These are phyloP conservation scores for Drosophila quadrilineata DNA, from an alignment of 1,140 invertebrate genomes.

Conservation along the genomic window DNA sequence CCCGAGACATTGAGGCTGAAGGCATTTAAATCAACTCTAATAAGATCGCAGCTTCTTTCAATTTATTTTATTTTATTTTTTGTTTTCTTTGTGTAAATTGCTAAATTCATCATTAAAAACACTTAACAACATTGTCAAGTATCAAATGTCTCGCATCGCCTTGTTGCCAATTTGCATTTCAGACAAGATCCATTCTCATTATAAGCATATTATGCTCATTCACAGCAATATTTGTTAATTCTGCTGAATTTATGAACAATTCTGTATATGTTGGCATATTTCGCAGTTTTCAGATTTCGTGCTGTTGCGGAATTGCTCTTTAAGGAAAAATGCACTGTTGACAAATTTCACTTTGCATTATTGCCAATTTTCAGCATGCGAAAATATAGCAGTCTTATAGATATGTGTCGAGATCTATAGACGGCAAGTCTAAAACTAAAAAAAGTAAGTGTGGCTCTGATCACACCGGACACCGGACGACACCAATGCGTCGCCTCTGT, in stretches of 20 bases:
- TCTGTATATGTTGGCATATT: background rate
- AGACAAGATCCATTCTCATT: too few species aligned
- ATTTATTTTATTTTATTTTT: too few species aligned
- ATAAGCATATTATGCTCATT: too few species aligned
- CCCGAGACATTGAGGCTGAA: background rate
- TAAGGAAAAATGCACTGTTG: background rate
- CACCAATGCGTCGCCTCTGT: slow-evolving; percentile 50
- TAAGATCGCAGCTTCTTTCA: background rate
- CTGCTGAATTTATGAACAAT: too few species aligned
- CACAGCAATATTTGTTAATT: too few species aligned
- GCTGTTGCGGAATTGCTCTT: too few species aligned
- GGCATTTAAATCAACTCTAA: slow-evolving; percentile 18
- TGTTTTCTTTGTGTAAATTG: too few species aligned
- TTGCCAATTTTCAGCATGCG: background rate
- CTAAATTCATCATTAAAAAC: slow-evolving; percentile 22
- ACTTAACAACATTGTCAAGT: slow-evolving; percentile 8
- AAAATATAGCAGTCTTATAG: too few species aligned
- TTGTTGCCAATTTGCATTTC: background rate
- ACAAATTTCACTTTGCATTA: slow-evolving; percentile 4
- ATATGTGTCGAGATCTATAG: too few species aligned
- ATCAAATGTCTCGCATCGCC: background rate
- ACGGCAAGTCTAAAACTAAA: too few species aligned
- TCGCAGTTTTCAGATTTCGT: background rate
- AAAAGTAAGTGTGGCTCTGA: slow-evolving; percentile 1
- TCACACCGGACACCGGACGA: slow-evolving; percentile 55